phyloP scores from a whole-genome alignment of 2,797 vertebrate genomes.

The Peromyscus aztecus region DNA sequence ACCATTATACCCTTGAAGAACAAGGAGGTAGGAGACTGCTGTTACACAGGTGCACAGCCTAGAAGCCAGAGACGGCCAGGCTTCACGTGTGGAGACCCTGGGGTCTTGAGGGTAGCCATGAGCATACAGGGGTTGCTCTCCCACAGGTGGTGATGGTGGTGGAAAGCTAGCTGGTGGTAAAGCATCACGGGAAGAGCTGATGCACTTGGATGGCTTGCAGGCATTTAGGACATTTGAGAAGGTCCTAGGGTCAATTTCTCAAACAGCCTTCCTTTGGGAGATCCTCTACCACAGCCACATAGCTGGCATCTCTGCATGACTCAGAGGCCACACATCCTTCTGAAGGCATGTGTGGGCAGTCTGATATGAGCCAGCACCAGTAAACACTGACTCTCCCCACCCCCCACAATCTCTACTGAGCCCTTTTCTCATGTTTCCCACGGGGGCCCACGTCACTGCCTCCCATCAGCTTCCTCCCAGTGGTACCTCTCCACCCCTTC shows the following conservation, averaged over 20 bases:
- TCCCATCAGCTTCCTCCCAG: no score
- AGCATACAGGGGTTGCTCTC: no score
- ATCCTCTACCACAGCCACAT: neutral
- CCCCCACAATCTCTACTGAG: neutral
- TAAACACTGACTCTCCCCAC: neutral
- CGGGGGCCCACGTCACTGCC: accelerated
- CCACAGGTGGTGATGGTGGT: no score
- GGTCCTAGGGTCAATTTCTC: neutral
- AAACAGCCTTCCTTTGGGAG: neutral
- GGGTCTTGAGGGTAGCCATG: neutral
- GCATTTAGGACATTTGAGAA: neutral
- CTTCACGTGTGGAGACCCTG: neutral
- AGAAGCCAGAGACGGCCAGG: neutral
- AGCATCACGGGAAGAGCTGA: neutral
- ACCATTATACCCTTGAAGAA: neutral
- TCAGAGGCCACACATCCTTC: neutral
- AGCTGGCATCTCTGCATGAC: neutral
- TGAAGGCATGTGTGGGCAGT: neutral
- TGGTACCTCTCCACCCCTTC: accelerated
- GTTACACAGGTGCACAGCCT: neutral
- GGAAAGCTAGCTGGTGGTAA: neutral
- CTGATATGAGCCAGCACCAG: accelerated
- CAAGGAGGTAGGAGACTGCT: no score
- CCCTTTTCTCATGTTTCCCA: neutral
- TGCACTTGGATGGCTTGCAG: accelerated